Percentiles rank a stretch among this genome's conserved stretches.
Conservation (phyloP, 2,888 invertebrate genomes). For the Oligia fasciuncula region DNA sequence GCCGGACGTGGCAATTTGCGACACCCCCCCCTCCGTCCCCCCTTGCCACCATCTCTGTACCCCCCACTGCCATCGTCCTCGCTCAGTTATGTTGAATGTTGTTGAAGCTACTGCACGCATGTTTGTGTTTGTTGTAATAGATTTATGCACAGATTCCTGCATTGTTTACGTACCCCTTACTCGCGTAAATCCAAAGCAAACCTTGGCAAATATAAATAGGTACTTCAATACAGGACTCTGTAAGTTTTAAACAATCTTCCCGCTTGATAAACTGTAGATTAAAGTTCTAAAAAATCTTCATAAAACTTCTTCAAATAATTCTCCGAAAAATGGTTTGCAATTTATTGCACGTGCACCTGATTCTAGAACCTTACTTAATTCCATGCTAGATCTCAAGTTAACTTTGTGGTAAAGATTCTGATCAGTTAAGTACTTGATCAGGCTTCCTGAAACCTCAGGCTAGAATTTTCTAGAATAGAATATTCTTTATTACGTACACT, state of each 20-base stretch:
- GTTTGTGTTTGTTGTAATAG: constrained; percentile 15
- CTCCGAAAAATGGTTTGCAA: background rate
- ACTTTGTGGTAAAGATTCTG: background rate
- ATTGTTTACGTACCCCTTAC: background rate
- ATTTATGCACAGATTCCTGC: background rate
- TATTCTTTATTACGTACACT: background rate
- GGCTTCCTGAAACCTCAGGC: no score
- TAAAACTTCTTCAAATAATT: background rate
- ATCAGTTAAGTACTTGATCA: no score
- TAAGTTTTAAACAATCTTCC: background rate
- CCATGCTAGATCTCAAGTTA: background rate
- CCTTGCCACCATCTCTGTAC: background rate
- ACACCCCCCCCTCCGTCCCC: constrained; percentile 31
- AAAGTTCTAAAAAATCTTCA: background rate
- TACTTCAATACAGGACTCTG: background rate
- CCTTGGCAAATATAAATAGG: background rate
- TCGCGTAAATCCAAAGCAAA: background rate
- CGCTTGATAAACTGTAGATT: background rate
- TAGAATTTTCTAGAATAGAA: background rate
- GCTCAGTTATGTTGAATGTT: constrained; percentile 32
- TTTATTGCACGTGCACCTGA: background rate
- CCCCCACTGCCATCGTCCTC: constrained; percentile 3
- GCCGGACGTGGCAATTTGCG: constrained; percentile 74
- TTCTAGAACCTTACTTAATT: background rate
- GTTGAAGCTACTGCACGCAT: constrained; percentile 40